Percentiles rank a stretch among this genome's conserved stretches.
phyloP scores from a whole-genome alignment of 1,140 invertebrate species.

The Neodiprion fabricii region DNA sequence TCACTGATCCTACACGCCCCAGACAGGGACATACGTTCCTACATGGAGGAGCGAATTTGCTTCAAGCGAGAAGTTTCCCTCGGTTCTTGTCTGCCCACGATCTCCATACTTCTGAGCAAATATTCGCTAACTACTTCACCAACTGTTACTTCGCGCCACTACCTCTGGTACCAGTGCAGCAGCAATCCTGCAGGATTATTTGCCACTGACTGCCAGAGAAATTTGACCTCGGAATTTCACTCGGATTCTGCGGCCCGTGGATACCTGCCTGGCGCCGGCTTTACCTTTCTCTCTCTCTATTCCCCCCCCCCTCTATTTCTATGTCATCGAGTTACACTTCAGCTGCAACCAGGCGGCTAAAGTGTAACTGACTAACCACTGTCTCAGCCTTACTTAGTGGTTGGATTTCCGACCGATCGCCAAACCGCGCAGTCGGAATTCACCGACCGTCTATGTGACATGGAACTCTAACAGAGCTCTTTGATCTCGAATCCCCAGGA shows the following conservation, averaged over 20 bases:
- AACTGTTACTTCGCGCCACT: neutral
- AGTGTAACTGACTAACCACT: too few species aligned
- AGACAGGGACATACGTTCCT: neutral
- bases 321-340: too few species aligned
- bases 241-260: neutral
- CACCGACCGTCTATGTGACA: too few species aligned
- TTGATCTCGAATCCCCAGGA: too few species aligned
- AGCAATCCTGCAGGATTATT: neutral
- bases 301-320: too few species aligned
- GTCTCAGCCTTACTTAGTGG: too few species aligned
- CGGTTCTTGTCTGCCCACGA: neutral
- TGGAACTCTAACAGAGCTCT: too few species aligned
- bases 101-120: conserved; percentile 15
- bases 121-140: conserved; percentile 15
- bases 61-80: conserved; percentile 25
- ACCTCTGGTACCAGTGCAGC: neutral
- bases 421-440: too few species aligned
- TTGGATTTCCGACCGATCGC: too few species aligned
- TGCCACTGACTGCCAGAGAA: neutral
- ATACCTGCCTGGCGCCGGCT: neutral
- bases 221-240: neutral
- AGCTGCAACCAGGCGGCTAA: too few species aligned
- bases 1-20: too few species aligned
- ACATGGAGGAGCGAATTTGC: neutral
- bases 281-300: neutral